phyloP scores from a whole-genome alignment of 1,140 invertebrate species.

The Drosophila hydei region DNA sequence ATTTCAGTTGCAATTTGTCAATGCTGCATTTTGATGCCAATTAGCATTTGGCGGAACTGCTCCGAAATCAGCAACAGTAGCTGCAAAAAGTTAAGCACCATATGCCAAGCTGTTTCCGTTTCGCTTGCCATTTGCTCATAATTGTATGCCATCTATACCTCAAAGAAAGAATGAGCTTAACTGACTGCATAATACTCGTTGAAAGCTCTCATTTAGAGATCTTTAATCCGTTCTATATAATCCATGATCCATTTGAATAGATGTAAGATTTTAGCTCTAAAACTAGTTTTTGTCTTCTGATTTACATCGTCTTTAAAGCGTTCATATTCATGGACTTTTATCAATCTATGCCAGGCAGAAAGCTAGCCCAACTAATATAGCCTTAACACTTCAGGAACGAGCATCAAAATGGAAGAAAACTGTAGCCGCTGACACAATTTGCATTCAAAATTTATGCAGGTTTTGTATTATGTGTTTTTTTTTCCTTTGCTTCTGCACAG shows the following conservation, averaged over 20 bases:
- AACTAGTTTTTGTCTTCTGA: no score
- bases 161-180: neutral
- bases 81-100: constrained; percentile 12
- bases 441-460: constrained; percentile 65
- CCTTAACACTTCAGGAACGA: no score
- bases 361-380: no score
- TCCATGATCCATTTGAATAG: no score
- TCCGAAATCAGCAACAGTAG: neutral
- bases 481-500: constrained; percentile 27
- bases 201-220: no score
- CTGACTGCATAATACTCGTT: no score
- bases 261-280: no score
- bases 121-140: constrained; percentile 36
- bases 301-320: no score
- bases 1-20: constrained; percentile 56
- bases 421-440: constrained; percentile 45
- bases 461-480: constrained; percentile 25
- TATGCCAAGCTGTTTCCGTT: neutral
- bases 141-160: constrained; percentile 16
- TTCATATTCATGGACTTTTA: no score
- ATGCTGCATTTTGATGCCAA: constrained; percentile 57
- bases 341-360: no score
- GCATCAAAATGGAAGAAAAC: constrained; percentile 1
- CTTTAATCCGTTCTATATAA: no score
- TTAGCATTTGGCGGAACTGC: constrained; percentile 42